phyloP scores from a whole-genome alignment of 2,888 invertebrate species.

The Ophion costatus region DNA sequence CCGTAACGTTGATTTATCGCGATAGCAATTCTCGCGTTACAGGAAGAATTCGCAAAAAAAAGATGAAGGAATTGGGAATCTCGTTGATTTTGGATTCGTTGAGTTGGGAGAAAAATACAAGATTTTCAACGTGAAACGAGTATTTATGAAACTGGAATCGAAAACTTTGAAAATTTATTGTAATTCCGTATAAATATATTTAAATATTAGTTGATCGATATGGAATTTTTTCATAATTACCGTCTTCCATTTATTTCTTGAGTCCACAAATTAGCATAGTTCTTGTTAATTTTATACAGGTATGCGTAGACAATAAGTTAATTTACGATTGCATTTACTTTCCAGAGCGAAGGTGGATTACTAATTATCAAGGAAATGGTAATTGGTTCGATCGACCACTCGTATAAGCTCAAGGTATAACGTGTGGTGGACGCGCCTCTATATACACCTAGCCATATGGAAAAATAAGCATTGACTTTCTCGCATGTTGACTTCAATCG shows the following conservation, averaged over 20 bases:
- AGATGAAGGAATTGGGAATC: background rate
- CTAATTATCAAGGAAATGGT: constrained; percentile 67
- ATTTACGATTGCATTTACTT: constrained; percentile 17
- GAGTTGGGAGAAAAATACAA: background rate
- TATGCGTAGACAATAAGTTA: constrained; percentile 28
- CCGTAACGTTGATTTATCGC: constrained; percentile 12
- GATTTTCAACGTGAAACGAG: background rate
- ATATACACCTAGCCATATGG: background rate
- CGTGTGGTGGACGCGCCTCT: constrained; percentile 19
- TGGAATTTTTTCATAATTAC: constrained; percentile 31
- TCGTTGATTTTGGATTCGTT: background rate
- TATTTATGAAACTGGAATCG: background rate
- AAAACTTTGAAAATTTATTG: background rate
- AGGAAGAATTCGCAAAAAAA: background rate
- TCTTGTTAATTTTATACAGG: constrained; percentile 47
- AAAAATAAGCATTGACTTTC: constrained; percentile 60
- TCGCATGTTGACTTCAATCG: constrained; percentile 43
- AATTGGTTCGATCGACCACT: constrained; percentile 44
- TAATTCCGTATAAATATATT: constrained; percentile 4
- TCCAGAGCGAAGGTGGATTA: constrained; percentile 67
- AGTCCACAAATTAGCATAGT: constrained; percentile 24
- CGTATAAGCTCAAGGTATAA: constrained; percentile 51
- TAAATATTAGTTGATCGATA: background rate
- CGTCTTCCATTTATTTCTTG: constrained; percentile 20
- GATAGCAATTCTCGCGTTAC: background rate